Conservation (phyloP, 2,113 vertebrate genomes). For the Cebidichthys violaceus region DNA sequence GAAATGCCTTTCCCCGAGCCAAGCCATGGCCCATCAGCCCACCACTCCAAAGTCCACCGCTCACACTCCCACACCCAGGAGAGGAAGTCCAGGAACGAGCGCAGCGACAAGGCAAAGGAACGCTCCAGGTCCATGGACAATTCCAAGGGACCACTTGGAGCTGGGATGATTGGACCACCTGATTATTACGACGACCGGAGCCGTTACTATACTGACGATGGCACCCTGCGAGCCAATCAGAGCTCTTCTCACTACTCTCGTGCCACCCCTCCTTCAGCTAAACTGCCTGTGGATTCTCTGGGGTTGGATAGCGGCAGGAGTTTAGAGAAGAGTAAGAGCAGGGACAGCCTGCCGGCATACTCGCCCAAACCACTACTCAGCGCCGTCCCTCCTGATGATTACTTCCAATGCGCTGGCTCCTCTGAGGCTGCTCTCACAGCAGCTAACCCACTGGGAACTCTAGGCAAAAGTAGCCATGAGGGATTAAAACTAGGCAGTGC, state of each 20-base stretch:
- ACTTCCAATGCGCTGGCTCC: conserved; percentile 93
- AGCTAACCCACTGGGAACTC: conserved; percentile 88
- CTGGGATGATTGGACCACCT: conserved; percentile 87
- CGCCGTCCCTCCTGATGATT: conserved; percentile 85
- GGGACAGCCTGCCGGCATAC: conserved; percentile 89
- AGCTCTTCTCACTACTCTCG: conserved; percentile 87
- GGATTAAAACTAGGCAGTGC: conserved; percentile 85
- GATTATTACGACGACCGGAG: conserved; percentile 93
- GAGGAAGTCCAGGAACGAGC: conserved; percentile 93
- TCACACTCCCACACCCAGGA: conserved; percentile 99
- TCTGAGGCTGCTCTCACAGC: conserved; percentile 90
- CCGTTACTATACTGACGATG: conserved; percentile 93
- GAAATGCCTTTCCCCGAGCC: conserved; percentile 99
- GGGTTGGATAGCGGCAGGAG: conserved; percentile 88
- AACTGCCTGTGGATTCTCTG: conserved; percentile 86
- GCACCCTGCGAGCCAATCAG: conserved; percentile 90
- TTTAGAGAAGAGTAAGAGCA: conserved; percentile 89
- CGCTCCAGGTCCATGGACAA: conserved; percentile 98
- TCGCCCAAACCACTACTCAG: conserved; percentile 85
- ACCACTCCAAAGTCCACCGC: conserved; percentile 95
- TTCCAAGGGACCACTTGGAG: conserved; percentile 92
- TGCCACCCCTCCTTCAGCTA: conserved; percentile 85
- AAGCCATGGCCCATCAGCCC: conserved; percentile 90
- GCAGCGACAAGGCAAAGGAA: conserved; percentile 97
- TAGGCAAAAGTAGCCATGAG: conserved; percentile 90